These are phyloP conservation scores for Sinocyclocheilus grahami DNA, from an alignment of 2,113 vertebrate genomes.

Conservation along the genomic window DNA sequence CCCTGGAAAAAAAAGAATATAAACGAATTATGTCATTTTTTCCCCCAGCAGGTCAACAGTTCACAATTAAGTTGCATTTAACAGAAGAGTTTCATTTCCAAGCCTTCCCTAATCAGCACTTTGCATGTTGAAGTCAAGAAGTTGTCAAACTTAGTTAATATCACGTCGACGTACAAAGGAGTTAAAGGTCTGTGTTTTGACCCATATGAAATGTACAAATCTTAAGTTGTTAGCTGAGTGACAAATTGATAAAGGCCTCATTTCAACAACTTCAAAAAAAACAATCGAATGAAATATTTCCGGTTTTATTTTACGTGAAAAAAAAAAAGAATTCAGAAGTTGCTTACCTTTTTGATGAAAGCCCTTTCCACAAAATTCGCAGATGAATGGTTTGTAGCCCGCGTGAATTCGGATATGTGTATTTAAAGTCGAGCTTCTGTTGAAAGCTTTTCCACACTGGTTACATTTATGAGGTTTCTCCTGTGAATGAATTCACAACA, in stretches of 20 bases:
- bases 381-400: constrained; percentile 98
- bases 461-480: constrained; percentile 98
- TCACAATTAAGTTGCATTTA: constrained; percentile 63
- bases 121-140: constrained; percentile 78
- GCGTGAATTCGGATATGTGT: constrained; percentile 98
- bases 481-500: constrained; percentile 62
- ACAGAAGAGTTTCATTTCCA: constrained; percentile 52
- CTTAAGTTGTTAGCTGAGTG: constrained; percentile 74
- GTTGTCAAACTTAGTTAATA: constrained; percentile 91
- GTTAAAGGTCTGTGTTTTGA: constrained; percentile 78
- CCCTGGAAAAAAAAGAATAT: constrained; percentile 67
- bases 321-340: neutral
- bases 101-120: constrained; percentile 76
- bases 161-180: constrained; percentile 79
- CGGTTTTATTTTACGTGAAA: neutral
- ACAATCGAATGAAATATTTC: neutral
- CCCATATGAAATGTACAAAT: constrained; percentile 77
- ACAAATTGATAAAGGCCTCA: constrained; percentile 52
- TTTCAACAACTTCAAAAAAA: neutral
- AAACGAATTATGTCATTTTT: neutral
- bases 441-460: constrained; percentile 99
- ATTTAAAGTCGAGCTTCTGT: constrained; percentile 97
- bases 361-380: constrained; percentile 98
- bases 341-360: constrained; percentile 98
- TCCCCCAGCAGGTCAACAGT: constrained; percentile 59